Evolutionary conservation across 1,140 invertebrate species (phyloP).

Genomic region (Drosophila asahinai): DNA sequence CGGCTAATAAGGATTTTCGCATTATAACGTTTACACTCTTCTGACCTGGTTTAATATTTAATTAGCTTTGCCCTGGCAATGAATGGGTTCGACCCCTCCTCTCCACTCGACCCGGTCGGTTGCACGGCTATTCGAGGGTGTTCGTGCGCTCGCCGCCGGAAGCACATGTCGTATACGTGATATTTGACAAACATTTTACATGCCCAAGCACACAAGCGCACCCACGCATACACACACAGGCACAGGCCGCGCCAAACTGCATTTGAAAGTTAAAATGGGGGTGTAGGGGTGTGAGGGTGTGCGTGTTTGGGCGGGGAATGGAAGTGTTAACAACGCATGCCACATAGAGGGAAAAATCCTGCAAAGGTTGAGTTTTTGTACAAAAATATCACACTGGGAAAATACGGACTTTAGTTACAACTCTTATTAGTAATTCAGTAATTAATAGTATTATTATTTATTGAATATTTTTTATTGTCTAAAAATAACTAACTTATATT

Average conservation of each 20-base stretch:
- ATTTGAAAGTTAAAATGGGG: slow-evolving; percentile 51
- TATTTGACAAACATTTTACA: slow-evolving; percentile 73
- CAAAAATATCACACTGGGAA: neutral
- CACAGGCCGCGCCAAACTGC: slow-evolving; percentile 39
- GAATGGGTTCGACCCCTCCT: slow-evolving; percentile 21
- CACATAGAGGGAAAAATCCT: neutral
- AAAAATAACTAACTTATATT: neutral
- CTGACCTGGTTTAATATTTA: slow-evolving; percentile 77
- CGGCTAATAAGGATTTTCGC: slow-evolving; percentile 58
- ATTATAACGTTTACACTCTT: slow-evolving; percentile 52
- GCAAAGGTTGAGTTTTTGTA: neutral
- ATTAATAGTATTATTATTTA: too few species aligned
- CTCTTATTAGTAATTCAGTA: neutral
- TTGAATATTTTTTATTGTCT: too few species aligned
- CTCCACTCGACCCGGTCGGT: slow-evolving; percentile 8
- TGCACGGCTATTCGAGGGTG: slow-evolving; percentile 33
- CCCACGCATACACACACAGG: slow-evolving; percentile 27
- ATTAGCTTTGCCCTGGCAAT: slow-evolving; percentile 56
- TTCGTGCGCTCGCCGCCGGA: slow-evolving; percentile 58
- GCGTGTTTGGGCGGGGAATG: neutral
- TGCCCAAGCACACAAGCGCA: slow-evolving; percentile 35
- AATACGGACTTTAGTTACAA: neutral
- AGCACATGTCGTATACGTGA: slow-evolving; percentile 77
- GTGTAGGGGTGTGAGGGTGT: neutral
- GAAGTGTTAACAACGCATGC: neutral